Conservation (phyloP, 2,797 vertebrate genomes). For the Salarias fasciatus region DNA sequence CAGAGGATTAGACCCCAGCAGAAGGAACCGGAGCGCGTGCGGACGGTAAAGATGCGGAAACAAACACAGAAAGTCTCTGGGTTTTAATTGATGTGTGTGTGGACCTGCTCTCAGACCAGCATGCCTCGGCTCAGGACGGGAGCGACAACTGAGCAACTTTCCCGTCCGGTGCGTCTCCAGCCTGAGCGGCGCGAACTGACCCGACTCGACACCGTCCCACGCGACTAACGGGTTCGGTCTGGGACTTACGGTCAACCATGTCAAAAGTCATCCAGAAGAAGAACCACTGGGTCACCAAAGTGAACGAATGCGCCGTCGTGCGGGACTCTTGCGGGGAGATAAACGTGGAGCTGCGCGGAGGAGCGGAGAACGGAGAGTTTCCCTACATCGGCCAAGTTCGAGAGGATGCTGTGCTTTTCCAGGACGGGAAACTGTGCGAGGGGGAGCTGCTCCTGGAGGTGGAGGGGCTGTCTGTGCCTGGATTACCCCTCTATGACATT, state of each 20-base stretch:
- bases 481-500: slow-evolving; percentile 92
- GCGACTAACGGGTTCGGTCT: slow-evolving; percentile 67
- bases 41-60: slow-evolving; percentile 64
- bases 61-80: slow-evolving; percentile 43
- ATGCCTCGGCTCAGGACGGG: slow-evolving; percentile 53
- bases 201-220: slow-evolving; percentile 31
- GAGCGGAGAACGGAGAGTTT: slow-evolving; percentile 93
- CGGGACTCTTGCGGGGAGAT: slow-evolving; percentile 83
- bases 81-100: slow-evolving; percentile 31
- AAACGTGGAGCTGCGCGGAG: slow-evolving; percentile 86
- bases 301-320: slow-evolving; percentile 84
- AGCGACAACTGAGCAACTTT: slow-evolving; percentile 57
- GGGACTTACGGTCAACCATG: slow-evolving; percentile 75
- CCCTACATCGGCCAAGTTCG: slow-evolving; percentile 81
- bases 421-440: slow-evolving; percentile 78
- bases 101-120: slow-evolving; percentile 20
- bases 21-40: slow-evolving; percentile 46
- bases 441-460: slow-evolving; percentile 92
- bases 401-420: slow-evolving; percentile 71
- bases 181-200: slow-evolving; percentile 61
- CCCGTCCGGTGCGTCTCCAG: slow-evolving; percentile 36
- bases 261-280: slow-evolving; percentile 91
- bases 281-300: slow-evolving; percentile 91
- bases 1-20: slow-evolving; percentile 47
- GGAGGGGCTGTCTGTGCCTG: slow-evolving; percentile 90